Base-by-base conservation (phyloP, 2,888 invertebrate species). In the Pteria penguin region DNA sequence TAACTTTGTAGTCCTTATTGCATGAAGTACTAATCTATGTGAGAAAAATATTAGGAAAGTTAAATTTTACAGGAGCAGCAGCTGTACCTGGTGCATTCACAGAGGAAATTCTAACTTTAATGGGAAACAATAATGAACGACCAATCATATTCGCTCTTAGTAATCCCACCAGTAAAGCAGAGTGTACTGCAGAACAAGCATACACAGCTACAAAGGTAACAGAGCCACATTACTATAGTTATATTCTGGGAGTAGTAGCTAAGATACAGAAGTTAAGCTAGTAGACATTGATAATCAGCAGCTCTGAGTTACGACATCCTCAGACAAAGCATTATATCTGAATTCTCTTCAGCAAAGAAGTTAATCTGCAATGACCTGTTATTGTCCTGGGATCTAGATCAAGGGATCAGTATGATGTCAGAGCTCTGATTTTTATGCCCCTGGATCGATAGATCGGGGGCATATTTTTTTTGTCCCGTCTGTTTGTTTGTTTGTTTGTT, bases 111-210 rank as follows among this genome's bases (percentile, higher is more conserved):
- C 94, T 99, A 72, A 94, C 94, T 86, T 94, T 95, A 90, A 98
- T 99, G 98, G 97, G 94, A 18, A 93, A 94, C 69, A 94, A 95
- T 90, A 97, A 97, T 93, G 94, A 95, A 27, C 94, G 94, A 72
- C 99, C 99, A 0, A 95, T 99, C 80, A 96, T 99, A 87, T 99
- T 99, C 93, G 99, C 99, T 14, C 94, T 99, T 60, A 98, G 98
- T 91, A 99, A 99, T 94, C 99, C 99, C 71, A 99, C 99, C 72
- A 95, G 95, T 92, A 98, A 98, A 93, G 98, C 99, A 0, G 99
- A 99, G 93, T 99, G 99, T 91, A 99, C 99, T 18, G 99, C 99
- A 14, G 97, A 97, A 92, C 95, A 97, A 87, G 98, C 98, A 2
- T 99, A 98, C 93, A 94, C 92, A 57, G 93, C 95, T 89, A 98